phyloP scores from a whole-genome alignment of 2,797 vertebrate genomes.

The Malacoctenus gilli region DNA sequence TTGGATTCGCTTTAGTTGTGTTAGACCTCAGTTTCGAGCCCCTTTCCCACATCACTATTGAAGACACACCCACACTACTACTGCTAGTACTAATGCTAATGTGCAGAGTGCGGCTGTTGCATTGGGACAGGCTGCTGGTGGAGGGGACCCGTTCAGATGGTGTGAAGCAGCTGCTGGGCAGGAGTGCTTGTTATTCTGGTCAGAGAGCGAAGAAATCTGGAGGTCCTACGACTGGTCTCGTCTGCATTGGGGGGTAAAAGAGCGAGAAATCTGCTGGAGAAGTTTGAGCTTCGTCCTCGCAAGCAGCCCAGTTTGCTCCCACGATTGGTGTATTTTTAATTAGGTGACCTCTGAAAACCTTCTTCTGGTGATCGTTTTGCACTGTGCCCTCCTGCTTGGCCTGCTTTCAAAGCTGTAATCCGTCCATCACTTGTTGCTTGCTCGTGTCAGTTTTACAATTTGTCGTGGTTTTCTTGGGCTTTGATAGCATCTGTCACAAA shows the following conservation, averaged over 20 bases:
- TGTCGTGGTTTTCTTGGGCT: not conserved
- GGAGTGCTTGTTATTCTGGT: slow-evolving; percentile 73
- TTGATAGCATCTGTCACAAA: not conserved
- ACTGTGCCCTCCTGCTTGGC: not conserved
- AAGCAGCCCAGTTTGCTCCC: slow-evolving; percentile 2
- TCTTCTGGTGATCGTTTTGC: not conserved
- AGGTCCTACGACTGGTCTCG: slow-evolving; percentile 34
- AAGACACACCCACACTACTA: too few relatives aligned
- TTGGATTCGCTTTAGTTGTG: too few relatives aligned
- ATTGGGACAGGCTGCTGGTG: too few relatives aligned
- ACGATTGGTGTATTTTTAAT: too few relatives aligned
- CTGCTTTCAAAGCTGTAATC: not conserved
- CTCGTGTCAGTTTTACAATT: not conserved
- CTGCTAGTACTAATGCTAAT: too few relatives aligned
- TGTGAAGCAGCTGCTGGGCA: slow-evolving; percentile 59
- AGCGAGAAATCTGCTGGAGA: slow-evolving; percentile 19
- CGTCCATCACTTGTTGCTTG: slow-evolving; percentile 7
- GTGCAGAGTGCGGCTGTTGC: too few relatives aligned
- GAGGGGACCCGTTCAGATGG: slow-evolving; percentile 26
- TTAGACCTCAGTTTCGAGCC: too few relatives aligned
- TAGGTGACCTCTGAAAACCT: slow-evolving; percentile 1
- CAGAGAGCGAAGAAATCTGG: slow-evolving; percentile 51
- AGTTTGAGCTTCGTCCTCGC: slow-evolving; percentile 10
- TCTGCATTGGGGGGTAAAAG: slow-evolving; percentile 38
- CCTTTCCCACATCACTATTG: too few relatives aligned